Conservation (phyloP, 92 coral and sea anemone genomes). For the Zoanthus sociatus region DNA sequence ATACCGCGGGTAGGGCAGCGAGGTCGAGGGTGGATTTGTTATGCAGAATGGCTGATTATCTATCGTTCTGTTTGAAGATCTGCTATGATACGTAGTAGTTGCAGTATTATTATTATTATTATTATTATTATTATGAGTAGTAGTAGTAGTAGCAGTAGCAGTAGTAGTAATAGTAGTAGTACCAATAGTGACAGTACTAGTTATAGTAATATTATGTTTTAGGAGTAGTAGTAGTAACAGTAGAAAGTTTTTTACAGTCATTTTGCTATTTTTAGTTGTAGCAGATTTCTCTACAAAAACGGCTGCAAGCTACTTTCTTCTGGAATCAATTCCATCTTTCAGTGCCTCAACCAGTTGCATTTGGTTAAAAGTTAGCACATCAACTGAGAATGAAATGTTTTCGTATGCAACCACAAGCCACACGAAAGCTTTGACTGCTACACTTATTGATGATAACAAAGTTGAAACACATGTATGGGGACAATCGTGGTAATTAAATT, state of each 20-base stretch:
- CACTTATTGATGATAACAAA: constrained; percentile 3
- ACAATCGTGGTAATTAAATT: not conserved
- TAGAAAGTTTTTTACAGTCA: not conserved
- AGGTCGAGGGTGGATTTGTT: too few relatives aligned
- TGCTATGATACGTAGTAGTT: too few relatives aligned
- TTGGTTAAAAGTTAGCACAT: not conserved
- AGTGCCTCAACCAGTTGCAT: constrained; percentile 33
- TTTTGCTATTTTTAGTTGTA: not conserved
- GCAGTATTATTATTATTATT: too few relatives aligned
- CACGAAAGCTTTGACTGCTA: not conserved
- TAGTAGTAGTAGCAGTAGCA: too few relatives aligned
- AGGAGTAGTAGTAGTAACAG: not conserved
- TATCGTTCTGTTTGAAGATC: too few relatives aligned
- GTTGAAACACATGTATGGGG: constrained; percentile 4
- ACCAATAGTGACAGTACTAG: too few relatives aligned
- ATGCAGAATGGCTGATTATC: too few relatives aligned
- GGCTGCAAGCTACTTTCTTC: not conserved
- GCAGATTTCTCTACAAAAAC: constrained; percentile 18
- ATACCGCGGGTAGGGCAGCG: too few relatives aligned
- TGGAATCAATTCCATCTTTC: not conserved
- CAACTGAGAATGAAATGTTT: not conserved
- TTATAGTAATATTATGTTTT: not conserved
- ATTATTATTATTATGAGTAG: too few relatives aligned
- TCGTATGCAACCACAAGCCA: constrained; percentile 7
- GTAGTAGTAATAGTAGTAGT: too few relatives aligned